Evolutionary conservation across 2,113 vertebrate genomes (phyloP), one percentile per base, ranked within the genome.

Genomic region (Laterallus jamaicensis): DNA sequence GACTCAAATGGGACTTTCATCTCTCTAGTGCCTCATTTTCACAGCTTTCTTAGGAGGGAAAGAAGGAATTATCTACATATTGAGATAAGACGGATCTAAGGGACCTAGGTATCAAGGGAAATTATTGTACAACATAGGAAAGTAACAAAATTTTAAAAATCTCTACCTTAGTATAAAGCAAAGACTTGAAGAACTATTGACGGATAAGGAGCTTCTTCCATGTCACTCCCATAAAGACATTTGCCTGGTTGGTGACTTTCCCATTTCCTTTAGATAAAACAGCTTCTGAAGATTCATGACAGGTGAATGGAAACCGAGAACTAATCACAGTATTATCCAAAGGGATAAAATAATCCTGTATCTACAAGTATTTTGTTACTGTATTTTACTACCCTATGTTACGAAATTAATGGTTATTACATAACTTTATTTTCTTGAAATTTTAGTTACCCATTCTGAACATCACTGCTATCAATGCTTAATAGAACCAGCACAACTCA

Each of bases 1-100:
- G 21, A 69, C 82, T 90, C 90, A 94, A 12, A 83, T 35, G 63
- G 90, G 88, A 90, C 68, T 86, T 90, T 64, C 24, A 81, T 63
- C 28, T 93, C 84, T 76, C 88, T 44, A 15, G 59, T 93, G 76
- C 16, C 60, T 95, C 59, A 78, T 94, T 95, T 90, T 37, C 69
- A 42, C 14, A 66, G 21, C 49, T 64, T 86, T 88, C 37, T 35
- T 56, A 56, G 50, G 60, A 88, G 81, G 56, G 35, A 56, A 83
- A 93, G 37, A 86, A 77, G 25, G 14, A 86, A 67, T 77, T 88
- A 82, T 74, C 75, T 81, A 74, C 64, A 83, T 81, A 83, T 67
- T 83, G 71, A 54, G 47, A 75, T 63, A 93, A 74, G 56, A 86
- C 67, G 60, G 29, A 86, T 88, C 82, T 86, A 47, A 86, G 76